Evolutionary conservation across 2,888 invertebrate genomes (phyloP).

Genomic region (Athetis lepigone): DNA sequence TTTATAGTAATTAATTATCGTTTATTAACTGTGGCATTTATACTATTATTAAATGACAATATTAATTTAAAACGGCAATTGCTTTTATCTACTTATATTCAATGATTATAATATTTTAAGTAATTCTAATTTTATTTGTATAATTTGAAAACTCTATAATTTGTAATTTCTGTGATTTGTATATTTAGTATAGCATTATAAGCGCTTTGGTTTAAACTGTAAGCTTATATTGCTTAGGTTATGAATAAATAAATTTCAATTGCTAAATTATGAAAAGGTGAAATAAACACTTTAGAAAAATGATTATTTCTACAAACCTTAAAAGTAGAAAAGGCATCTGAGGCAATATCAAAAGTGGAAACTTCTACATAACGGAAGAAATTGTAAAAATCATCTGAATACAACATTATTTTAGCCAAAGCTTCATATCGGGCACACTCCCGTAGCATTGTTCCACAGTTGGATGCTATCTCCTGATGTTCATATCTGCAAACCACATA

Average conservation of each 20-base stretch:
- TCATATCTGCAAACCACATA: conserved; percentile 94
- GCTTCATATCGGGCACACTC: conserved; percentile 99
- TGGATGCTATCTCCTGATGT: conserved; percentile 99
- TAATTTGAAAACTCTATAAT: too few species aligned
- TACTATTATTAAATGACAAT: too few species aligned
- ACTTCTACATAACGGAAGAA: conserved; percentile 99
- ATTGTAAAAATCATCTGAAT: conserved; percentile 99
- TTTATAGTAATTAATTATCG: too few species aligned
- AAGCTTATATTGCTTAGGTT: not conserved
- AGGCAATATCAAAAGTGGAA: conserved; percentile 99
- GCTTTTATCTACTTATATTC: too few species aligned
- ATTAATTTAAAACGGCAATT: too few species aligned
- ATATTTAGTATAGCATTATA: too few species aligned
- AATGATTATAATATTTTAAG: too few species aligned
- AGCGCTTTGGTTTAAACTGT: too few species aligned
- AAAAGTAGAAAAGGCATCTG: conserved; percentile 99
- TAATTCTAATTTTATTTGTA: too few species aligned
- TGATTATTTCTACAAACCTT: conserved; percentile 92
- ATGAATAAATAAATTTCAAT: conserved; percentile 8
- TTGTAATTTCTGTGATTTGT: too few species aligned
- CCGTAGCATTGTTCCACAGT: conserved; percentile 99
- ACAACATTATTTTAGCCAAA: conserved; percentile 99
- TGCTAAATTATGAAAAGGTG: not conserved
- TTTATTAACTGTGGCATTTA: too few species aligned
- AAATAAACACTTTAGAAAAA: not conserved